Evolutionary conservation across 2,888 invertebrate species (phyloP).

Genomic region (Heliconius sara): DNA sequence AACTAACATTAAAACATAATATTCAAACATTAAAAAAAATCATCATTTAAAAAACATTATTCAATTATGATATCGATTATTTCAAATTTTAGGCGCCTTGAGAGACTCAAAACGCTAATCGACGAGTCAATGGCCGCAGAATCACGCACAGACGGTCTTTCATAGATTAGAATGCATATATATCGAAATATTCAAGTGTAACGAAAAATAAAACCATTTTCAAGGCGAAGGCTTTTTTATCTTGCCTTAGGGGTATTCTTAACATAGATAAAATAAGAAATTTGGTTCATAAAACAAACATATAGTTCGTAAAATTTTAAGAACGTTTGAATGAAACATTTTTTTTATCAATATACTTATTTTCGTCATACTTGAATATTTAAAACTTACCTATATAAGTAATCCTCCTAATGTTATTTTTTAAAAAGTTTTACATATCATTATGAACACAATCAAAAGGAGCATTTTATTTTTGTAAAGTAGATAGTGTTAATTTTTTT

Average conservation of each 20-base stretch:
- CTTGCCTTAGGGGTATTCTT: not conserved
- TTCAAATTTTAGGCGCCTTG: conserved; percentile 65
- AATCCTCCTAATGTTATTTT: conserved; percentile 11
- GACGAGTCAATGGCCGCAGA: conserved; percentile 71
- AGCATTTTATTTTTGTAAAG: conserved; percentile 13
- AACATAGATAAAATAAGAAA: too few relatives aligned
- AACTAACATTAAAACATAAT: not conserved
- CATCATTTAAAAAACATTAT: not conserved
- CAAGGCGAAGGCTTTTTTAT: not conserved
- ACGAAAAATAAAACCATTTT: not conserved
- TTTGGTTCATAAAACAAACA: too few relatives aligned
- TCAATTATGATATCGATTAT: not conserved
- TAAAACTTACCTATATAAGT: conserved; percentile 27
- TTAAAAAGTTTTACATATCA: conserved; percentile 27
- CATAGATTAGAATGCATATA: not conserved
- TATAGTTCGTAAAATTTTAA: too few relatives aligned
- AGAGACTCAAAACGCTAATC: conserved; percentile 67
- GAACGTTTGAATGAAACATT: not conserved
- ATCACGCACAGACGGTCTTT: conserved; percentile 48
- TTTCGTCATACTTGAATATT: conserved; percentile 14
- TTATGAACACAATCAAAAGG: not conserved
- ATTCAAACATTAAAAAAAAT: not conserved
- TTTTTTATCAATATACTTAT: too few relatives aligned
- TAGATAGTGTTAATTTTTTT: conserved; percentile 5
- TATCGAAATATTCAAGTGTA: conserved; percentile 4